Evolutionary conservation across 1,140 invertebrate genomes (phyloP).

Genomic region (Psix sp.): DNA sequence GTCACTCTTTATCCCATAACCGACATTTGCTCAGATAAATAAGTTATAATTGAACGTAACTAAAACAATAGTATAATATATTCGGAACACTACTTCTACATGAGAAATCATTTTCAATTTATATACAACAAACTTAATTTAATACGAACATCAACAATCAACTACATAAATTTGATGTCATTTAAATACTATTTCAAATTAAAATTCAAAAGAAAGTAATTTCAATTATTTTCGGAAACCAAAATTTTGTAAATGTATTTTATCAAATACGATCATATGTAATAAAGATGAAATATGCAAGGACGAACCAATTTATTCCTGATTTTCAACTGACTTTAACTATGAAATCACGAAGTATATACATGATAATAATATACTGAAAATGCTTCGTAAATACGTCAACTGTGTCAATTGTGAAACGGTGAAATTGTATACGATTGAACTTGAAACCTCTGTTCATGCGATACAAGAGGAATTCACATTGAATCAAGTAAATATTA

Average conservation of each 20-base stretch:
- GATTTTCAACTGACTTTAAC: conserved; percentile 46
- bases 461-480: too few species aligned
- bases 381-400: conserved; percentile 45
- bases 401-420: conserved; percentile 50
- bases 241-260: too few species aligned
- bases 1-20: not conserved
- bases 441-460: too few species aligned
- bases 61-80: too few species aligned
- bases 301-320: conserved; percentile 43
- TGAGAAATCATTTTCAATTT: too few species aligned
- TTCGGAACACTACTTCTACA: too few species aligned
- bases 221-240: not conserved
- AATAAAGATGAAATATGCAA: conserved; percentile 16
- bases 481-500: too few species aligned
- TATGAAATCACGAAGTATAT: conserved; percentile 39
- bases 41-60: not conserved
- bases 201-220: too few species aligned
- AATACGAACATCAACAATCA: too few species aligned
- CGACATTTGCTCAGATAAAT: conserved; percentile 1
- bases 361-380: conserved; percentile 48
- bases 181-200: too few species aligned
- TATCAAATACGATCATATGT: conserved; percentile 9
- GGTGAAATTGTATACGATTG: conserved; percentile 17
- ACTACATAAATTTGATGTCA: too few species aligned
- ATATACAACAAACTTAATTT: too few species aligned